Evolutionary conservation across 2,797 vertebrate genomes (phyloP).

Genomic region (Champsocephalus gunnari): DNA sequence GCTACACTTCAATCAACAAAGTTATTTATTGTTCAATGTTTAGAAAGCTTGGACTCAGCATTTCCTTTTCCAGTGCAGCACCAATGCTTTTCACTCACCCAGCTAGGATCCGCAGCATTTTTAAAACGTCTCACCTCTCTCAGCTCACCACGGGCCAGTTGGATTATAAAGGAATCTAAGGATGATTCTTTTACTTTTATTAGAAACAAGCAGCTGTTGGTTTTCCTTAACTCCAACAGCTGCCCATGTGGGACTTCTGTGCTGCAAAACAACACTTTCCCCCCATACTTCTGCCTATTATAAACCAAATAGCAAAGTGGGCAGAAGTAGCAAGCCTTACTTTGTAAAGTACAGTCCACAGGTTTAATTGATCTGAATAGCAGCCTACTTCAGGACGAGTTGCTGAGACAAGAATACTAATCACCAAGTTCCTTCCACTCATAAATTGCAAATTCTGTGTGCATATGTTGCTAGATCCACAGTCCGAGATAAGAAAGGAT

Average conservation of each 20-base stretch:
- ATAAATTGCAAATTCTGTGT: not conserved
- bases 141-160: not conserved
- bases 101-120: not conserved
- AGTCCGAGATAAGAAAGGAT: constrained; percentile 14
- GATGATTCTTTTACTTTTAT: constrained; percentile 8
- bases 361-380: constrained; percentile 1
- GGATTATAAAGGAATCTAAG: constrained; percentile 8
- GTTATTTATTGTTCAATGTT: constrained; percentile 5
- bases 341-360: not conserved
- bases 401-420: constrained; percentile 14
- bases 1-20: constrained; percentile 12
- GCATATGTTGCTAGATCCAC: not conserved
- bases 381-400: constrained; percentile 17
- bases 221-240: constrained; percentile 8
- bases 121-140: constrained; percentile 5
- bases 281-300: not conserved
- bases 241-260: constrained; percentile 2
- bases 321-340: not conserved
- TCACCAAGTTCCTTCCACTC: not conserved
- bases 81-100: not conserved
- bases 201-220: not conserved
- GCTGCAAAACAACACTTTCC: not conserved
- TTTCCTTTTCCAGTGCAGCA: not conserved
- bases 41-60: not conserved
- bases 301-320: not conserved